A percentile compares a stretch with the other conserved stretches of the same genome.
Evolutionary conservation across 2,113 vertebrate species (phyloP).

Genomic region (Nyctibius bracteatus): DNA sequence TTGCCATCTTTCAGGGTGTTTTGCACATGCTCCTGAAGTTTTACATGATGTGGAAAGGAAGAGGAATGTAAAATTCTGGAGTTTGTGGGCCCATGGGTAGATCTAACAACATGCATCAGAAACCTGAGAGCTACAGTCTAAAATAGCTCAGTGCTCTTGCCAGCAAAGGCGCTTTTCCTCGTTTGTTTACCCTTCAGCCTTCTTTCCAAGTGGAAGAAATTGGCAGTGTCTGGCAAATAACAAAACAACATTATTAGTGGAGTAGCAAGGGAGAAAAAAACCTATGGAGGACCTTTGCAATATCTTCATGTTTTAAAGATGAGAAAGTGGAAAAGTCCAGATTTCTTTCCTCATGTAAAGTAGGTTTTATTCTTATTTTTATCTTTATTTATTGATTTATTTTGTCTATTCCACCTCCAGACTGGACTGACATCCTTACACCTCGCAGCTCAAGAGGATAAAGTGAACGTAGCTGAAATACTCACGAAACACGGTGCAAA

Average conservation of each 20-base stretch:
- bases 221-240: neutral
- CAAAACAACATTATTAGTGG: neutral
- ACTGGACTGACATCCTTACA: slow-evolving; percentile 94
- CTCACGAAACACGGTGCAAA: slow-evolving; percentile 82
- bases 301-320: neutral
- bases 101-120: neutral
- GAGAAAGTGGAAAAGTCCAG: neutral
- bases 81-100: accelerated
- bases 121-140: neutral
- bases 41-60: neutral
- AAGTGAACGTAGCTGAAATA: slow-evolving; percentile 86
- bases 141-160: neutral
- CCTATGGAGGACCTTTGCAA: neutral
- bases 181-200: neutral
- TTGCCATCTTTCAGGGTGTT: neutral
- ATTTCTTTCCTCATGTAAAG: neutral
- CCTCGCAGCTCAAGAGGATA: slow-evolving; percentile 95
- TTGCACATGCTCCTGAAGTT: neutral
- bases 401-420: slow-evolving; percentile 60
- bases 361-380: neutral
- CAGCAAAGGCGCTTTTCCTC: neutral
- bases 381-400: neutral
- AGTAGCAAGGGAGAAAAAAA: neutral
- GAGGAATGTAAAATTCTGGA: neutral
- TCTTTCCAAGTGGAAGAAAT: neutral